Conservation (phyloP, 2,113 vertebrate species). For the Sterrhoptilus dennistouni region DNA sequence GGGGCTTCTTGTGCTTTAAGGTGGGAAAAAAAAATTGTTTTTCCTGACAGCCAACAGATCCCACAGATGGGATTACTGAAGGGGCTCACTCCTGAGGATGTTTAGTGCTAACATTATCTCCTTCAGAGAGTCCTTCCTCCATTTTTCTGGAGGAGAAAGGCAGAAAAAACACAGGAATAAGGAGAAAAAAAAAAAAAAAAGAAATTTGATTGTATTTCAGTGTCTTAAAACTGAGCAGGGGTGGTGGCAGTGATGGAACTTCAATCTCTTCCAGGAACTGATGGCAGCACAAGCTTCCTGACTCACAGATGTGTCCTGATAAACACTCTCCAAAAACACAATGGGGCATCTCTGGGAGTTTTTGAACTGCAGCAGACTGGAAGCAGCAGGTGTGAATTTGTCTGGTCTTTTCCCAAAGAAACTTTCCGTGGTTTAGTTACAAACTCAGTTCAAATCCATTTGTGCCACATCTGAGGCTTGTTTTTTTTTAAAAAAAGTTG, state of each 20-base stretch:
- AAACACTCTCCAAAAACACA: background rate
- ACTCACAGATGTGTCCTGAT: background rate
- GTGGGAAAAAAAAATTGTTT: background rate
- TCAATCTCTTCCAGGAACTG: background rate
- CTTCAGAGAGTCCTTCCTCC: background rate
- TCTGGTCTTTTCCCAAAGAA: background rate
- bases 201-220: background rate
- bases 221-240: background rate
- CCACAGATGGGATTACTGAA: background rate
- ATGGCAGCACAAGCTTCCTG: background rate
- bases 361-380: background rate
- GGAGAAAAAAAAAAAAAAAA: background rate
- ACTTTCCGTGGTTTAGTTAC: background rate
- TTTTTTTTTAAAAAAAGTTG: background rate
- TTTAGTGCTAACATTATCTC: background rate
- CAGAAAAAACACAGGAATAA: background rate
- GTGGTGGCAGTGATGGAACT: accelerated
- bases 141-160: background rate
- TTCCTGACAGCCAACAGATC: background rate
- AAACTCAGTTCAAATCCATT: background rate
- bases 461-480: background rate
- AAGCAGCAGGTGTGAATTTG: background rate
- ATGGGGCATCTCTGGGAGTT: background rate
- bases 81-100: background rate
- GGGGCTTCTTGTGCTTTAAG: background rate